phyloP scores from a whole-genome alignment of 2,797 vertebrate genomes.

The Chaetophractus vellerosus region DNA sequence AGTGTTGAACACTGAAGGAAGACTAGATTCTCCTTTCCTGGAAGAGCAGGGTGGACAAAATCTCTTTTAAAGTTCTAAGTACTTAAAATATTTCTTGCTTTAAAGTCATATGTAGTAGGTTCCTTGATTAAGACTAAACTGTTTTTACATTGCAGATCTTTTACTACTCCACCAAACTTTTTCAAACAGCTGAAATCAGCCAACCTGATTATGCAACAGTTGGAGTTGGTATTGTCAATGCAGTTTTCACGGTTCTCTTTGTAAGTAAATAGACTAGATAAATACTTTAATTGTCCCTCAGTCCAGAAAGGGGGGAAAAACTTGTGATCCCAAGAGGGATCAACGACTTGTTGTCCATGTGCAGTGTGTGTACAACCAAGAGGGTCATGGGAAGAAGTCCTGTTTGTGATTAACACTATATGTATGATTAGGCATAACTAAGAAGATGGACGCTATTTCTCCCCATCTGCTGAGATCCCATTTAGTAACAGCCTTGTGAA shows the following conservation, averaged over 20 bases:
- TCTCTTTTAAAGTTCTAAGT: neutral
- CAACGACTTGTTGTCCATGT: conserved; percentile 13
- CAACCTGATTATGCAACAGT: conserved; percentile 97
- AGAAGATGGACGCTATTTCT: neutral
- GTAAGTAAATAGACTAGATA: conserved; percentile 91
- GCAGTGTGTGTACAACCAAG: neutral
- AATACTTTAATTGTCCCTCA: neutral
- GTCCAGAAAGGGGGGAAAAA: neutral
- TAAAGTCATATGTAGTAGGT: neutral
- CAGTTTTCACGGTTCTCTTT: conserved; percentile 95
- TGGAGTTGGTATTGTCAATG: conserved; percentile 96
- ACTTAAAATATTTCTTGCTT: conserved; percentile 3
- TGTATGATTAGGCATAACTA: neutral
- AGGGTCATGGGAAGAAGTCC: conserved; percentile 16
- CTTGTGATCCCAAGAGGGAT: neutral
- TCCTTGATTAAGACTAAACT: conserved; percentile 55
- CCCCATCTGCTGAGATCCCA: neutral
- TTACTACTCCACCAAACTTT: conserved; percentile 98
- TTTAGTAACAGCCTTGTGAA: neutral
- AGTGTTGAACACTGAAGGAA: conserved; percentile 54
- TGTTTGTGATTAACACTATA: neutral
- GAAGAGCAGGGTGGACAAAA: neutral
- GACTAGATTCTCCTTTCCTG: neutral
- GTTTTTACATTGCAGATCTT: conserved; percentile 93
- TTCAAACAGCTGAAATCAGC: conserved; percentile 92